phyloP scores from a whole-genome alignment of 2,797 vertebrate genomes.

The Garrulus glandarius region DNA sequence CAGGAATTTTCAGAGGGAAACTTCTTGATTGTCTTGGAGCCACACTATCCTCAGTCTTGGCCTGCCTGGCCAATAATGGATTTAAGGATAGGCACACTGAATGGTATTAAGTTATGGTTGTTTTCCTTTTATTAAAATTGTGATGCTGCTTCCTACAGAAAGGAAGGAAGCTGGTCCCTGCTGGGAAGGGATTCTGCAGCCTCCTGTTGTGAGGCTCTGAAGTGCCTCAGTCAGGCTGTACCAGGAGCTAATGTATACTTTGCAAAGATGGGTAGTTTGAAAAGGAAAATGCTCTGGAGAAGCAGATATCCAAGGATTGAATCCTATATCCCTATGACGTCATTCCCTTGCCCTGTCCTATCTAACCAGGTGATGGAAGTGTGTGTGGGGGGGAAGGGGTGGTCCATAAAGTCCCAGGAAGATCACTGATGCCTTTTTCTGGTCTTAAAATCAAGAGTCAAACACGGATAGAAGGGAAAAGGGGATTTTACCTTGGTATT shows the following conservation, averaged over 20 bases:
- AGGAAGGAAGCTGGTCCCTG: not conserved
- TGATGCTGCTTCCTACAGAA: not conserved
- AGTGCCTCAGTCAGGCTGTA: not conserved
- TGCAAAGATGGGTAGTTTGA: not conserved
- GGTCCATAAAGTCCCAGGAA: not conserved
- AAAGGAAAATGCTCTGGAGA: not conserved
- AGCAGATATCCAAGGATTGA: not conserved
- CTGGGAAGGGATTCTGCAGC: not conserved
- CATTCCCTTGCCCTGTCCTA: not conserved
- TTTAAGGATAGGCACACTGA: not conserved
- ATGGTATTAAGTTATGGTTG: not conserved
- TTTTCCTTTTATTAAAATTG: not conserved
- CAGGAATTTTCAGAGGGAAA: not conserved
- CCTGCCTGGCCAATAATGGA: not conserved
- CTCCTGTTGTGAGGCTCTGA: not conserved
- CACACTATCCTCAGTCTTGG: not conserved
- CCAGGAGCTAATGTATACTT: not conserved
- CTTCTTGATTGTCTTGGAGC: not conserved
- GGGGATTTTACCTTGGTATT: too few species aligned
- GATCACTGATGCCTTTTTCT: too few species aligned
- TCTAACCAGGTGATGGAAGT: not conserved
- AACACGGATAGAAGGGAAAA: too few species aligned
- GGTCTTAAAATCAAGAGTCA: too few species aligned
- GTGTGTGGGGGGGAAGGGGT: accelerated
- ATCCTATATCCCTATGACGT: too few species aligned